These are phyloP conservation scores for Proteles cristata DNA, from an alignment of 2,113 vertebrate species.

Conservation along the genomic window DNA sequence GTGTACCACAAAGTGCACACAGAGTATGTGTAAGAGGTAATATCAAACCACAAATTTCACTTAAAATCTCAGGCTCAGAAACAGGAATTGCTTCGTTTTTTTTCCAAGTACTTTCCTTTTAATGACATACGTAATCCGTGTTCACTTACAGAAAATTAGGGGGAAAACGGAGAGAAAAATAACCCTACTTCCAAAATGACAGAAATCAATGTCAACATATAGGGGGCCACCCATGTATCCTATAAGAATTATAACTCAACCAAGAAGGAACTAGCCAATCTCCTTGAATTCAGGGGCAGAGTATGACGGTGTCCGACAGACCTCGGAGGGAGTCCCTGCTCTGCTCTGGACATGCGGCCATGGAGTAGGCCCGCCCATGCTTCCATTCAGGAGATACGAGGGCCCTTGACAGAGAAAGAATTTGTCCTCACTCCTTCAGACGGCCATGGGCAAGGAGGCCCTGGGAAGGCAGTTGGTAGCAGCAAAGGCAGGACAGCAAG, in stretches of 20 bases:
- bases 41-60: background rate
- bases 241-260: background rate
- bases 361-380: background rate
- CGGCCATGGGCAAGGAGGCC: background rate
- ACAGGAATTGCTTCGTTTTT: conserved; percentile 1
- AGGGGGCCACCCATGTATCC: background rate
- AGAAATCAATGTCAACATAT: background rate
- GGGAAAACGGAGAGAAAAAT: background rate
- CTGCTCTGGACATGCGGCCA: background rate
- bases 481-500: background rate
- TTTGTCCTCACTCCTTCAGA: background rate
- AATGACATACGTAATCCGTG: background rate
- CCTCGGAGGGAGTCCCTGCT: background rate
- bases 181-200: background rate
- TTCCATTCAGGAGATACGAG: background rate
- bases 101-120: conserved; percentile 24
- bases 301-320: fast-evolving
- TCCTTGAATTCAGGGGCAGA: background rate
- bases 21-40: background rate
- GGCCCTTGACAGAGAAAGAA: background rate
- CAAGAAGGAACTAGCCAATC: background rate
- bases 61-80: background rate
- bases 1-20: background rate
- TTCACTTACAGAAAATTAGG: background rate
- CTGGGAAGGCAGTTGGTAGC: background rate